phyloP scores from a whole-genome alignment of 2,797 vertebrate species.

The Lutjanus campechanus region DNA sequence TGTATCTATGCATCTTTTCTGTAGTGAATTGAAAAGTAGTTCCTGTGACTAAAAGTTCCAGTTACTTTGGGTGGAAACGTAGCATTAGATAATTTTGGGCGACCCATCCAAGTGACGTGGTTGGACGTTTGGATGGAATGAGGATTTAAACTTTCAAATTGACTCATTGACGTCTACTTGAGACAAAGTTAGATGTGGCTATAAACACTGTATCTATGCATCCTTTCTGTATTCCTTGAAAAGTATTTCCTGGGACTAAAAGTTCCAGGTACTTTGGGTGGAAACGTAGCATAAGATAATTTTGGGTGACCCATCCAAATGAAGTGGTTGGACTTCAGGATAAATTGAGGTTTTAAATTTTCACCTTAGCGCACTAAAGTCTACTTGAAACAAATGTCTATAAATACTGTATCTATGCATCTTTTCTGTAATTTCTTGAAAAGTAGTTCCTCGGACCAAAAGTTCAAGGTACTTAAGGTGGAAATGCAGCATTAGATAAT shows the following conservation, averaged over 20 bases:
- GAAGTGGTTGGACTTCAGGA: neutral
- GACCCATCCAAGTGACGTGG: neutral
- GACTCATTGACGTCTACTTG: neutral
- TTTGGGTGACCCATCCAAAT: neutral
- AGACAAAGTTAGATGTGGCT: neutral
- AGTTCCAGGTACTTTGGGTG: too few relatives aligned
- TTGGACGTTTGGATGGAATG: neutral
- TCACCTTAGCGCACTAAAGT: neutral
- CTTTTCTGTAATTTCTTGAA: neutral
- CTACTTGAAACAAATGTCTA: neutral
- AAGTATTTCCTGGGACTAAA: too few relatives aligned
- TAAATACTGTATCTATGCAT: neutral
- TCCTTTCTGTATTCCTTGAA: neutral
- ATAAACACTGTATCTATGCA: neutral
- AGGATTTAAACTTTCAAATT: neutral
- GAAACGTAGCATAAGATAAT: neutral
- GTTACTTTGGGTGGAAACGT: too few relatives aligned
- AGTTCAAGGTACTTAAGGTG: too few relatives aligned
- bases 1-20: conserved; percentile 6
- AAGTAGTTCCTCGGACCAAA: too few relatives aligned
- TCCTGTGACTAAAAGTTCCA: too few relatives aligned
- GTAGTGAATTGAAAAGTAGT: too few relatives aligned
- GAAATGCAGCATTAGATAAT: neutral
- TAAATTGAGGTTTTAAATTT: neutral
- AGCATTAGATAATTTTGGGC: neutral